A percentile compares a stretch with the other conserved stretches of the same genome.
Evolutionary conservation across 1,140 invertebrate species (phyloP).

Genomic region (Drosophila saltans): DNA sequence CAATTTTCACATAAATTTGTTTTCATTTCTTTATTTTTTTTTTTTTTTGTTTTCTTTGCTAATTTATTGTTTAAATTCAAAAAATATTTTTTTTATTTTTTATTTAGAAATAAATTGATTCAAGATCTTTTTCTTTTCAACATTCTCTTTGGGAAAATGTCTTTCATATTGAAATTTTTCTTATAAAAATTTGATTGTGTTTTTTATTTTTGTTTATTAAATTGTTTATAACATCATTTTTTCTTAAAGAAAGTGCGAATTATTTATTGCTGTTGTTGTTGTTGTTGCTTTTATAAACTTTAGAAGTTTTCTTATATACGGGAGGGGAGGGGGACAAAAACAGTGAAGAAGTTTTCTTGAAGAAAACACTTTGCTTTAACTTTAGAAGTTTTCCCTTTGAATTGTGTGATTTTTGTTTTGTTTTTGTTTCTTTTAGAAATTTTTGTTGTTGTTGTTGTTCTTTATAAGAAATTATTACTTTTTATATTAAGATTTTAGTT

Average conservation of each 20-base stretch:
- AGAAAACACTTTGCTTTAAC: neutral
- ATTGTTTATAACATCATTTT: neutral
- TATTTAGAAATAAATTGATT: neutral
- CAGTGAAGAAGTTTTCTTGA: neutral
- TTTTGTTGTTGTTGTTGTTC: conserved; percentile 2
- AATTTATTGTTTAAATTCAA: neutral
- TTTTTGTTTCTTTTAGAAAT: conserved; percentile 19
- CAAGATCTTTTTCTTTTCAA: conserved; percentile 28
- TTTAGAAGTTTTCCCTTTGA: too few species aligned
- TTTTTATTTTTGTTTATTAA: conserved; percentile 1
- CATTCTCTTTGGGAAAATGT: conserved; percentile 19
- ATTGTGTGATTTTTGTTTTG: too few species aligned
- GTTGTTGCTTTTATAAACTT: conserved; percentile 24
- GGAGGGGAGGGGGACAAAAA: too few species aligned
- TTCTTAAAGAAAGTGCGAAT: conserved; percentile 7
- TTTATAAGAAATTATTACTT: conserved; percentile 13
- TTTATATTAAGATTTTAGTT: neutral
- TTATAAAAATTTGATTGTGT: conserved; percentile 2
- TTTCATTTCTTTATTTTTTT: neutral
- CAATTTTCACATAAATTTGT: neutral
- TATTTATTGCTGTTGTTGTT: conserved; percentile 6
- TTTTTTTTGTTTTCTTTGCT: neutral
- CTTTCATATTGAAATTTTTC: conserved; percentile 1
- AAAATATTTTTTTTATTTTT: too few species aligned
- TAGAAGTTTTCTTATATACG: conserved; percentile 3